Percentiles rank a stretch among this genome's conserved stretches.
Evolutionary conservation across 2,888 invertebrate species (phyloP).

Genomic region (Sericinus montela): DNA sequence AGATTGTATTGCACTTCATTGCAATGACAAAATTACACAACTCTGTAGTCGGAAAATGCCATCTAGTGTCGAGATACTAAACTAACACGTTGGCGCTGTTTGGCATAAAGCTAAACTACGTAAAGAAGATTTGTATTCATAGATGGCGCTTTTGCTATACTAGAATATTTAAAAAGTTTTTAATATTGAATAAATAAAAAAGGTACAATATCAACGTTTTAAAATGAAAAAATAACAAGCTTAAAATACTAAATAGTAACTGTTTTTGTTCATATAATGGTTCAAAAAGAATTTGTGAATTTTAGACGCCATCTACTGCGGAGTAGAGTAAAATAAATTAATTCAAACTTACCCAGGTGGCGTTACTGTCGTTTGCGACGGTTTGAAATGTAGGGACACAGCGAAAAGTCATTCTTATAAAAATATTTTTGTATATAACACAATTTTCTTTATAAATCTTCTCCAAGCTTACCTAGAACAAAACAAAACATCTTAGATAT

Average conservation of each 20-base stretch:
- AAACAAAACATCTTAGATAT: constrained; percentile 81
- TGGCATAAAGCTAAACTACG: not conserved
- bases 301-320: constrained; percentile 39
- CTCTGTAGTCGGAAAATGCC: no score
- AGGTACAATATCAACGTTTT: no score
- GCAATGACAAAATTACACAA: no score
- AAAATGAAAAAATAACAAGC: no score
- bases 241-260: no score
- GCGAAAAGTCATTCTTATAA: constrained; percentile 81
- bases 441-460: constrained; percentile 38
- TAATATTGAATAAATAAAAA: no score
- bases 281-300: no score
- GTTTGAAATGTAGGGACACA: constrained; percentile 84
- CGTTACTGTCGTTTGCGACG: constrained; percentile 81
- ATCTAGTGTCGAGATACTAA: constrained; percentile 5
- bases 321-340: constrained; percentile 26
- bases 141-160: not conserved
- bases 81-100: not conserved
- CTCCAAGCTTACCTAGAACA: constrained; percentile 84
- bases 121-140: not conserved
- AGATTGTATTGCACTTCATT: no score
- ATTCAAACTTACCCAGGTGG: constrained; percentile 81
- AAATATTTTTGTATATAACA: constrained; percentile 39
- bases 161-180: not conserved
- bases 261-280: no score